These are phyloP conservation scores for Caenorhabditis wallacei DNA, from an alignment of 2,888 invertebrate genomes.

Conservation along the genomic window DNA sequence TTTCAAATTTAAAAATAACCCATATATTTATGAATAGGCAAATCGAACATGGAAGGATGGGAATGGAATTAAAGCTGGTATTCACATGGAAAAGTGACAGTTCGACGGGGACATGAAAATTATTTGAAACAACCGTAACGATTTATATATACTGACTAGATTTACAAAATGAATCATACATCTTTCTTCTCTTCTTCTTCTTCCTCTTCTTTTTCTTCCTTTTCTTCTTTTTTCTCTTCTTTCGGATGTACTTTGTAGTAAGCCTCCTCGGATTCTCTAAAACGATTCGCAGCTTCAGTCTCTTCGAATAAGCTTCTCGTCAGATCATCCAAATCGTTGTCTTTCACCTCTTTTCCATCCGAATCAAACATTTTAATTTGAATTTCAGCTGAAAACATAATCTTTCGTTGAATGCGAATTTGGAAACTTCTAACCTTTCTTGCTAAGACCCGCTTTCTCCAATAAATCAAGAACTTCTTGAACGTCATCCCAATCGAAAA, in stretches of 20 bases:
- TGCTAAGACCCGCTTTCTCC: slow-evolving; percentile 32
- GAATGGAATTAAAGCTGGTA: slow-evolving; percentile 34
- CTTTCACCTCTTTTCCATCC: slow-evolving; percentile 22
- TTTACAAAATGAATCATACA: neutral
- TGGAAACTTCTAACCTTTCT: too few species aligned
- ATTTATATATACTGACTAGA: slow-evolving; percentile 34
- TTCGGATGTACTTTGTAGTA: slow-evolving; percentile 6
- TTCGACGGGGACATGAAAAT: slow-evolving; percentile 11
- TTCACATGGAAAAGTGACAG: slow-evolving; percentile 9
- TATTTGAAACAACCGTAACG: slow-evolving; percentile 30
- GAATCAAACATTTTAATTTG: slow-evolving; percentile 45
- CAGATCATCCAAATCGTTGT: neutral
- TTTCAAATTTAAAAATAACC: neutral
- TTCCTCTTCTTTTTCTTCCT: slow-evolving; percentile 1
- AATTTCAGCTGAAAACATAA: neutral
- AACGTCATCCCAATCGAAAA: slow-evolving; percentile 16
- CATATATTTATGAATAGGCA: slow-evolving; percentile 24
- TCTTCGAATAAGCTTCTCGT: slow-evolving; percentile 22
- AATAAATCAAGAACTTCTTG: slow-evolving; percentile 25
- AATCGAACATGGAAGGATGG: neutral
- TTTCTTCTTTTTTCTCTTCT: too few species aligned
- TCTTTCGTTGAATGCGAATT: too few species aligned
- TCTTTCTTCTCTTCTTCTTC: neutral
- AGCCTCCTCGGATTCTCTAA: slow-evolving; percentile 25
- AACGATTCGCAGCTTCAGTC: neutral